Conservation (phyloP, 1,140 invertebrate species). For the Galendromus occidentalis region DNA sequence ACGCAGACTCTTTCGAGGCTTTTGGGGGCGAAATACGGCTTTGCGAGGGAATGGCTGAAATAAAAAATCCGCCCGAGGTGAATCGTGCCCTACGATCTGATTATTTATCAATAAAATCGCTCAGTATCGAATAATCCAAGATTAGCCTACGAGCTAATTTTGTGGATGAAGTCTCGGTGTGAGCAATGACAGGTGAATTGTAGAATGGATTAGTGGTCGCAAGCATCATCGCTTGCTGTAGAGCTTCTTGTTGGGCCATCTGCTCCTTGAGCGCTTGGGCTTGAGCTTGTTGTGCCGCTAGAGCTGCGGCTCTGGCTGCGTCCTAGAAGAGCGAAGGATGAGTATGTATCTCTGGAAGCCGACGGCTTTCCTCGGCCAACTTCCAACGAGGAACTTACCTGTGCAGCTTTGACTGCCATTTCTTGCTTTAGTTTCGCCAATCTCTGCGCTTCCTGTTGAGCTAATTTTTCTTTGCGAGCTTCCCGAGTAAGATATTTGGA, state of each 20-base stretch:
- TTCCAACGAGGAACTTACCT: background rate
- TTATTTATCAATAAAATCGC: too few species aligned
- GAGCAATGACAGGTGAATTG: too few species aligned
- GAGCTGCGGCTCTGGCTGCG: background rate
- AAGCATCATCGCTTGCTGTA: background rate
- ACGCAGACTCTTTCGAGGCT: too few species aligned
- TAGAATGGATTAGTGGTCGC: background rate
- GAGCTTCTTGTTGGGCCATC: background rate
- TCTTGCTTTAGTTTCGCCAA: background rate
- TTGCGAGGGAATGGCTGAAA: too few species aligned
- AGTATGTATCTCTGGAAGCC: background rate
- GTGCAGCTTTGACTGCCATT: slow-evolving; percentile 1
- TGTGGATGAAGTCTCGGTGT: too few species aligned
- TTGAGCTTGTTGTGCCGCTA: background rate
- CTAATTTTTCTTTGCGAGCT: background rate
- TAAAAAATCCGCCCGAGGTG: too few species aligned
- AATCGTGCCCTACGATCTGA: too few species aligned
- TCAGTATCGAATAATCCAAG: too few species aligned
- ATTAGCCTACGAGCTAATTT: too few species aligned
- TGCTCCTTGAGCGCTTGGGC: background rate
- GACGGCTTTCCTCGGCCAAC: background rate
- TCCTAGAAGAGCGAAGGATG: background rate
- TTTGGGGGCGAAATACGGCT: too few species aligned
- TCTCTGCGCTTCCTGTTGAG: slow-evolving; percentile 2
- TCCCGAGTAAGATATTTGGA: background rate